phyloP scores from a whole-genome alignment of 2,888 invertebrate genomes.

The Drosophila meridionalis region DNA sequence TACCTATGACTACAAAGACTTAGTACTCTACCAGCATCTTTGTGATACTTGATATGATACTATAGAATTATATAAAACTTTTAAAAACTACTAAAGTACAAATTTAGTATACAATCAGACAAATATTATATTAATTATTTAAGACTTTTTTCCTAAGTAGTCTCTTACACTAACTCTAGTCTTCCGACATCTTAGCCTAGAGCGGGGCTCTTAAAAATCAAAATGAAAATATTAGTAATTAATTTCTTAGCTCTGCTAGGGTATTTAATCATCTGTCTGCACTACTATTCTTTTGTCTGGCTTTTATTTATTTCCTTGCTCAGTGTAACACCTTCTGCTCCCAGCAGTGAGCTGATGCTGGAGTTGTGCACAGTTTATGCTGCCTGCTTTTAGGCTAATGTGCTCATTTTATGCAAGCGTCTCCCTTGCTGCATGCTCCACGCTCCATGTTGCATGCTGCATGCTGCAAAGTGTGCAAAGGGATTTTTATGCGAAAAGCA shows the following conservation, averaged over 20 bases:
- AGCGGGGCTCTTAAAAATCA: too few species aligned
- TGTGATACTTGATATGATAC: too few species aligned
- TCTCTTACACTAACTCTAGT: too few species aligned
- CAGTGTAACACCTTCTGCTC: slow-evolving; percentile 51
- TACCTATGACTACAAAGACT: too few species aligned
- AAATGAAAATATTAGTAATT: too few species aligned
- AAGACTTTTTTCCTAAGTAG: too few species aligned
- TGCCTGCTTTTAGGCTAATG: slow-evolving; percentile 72
- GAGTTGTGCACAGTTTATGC: slow-evolving; percentile 45
- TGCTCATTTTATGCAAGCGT: slow-evolving; percentile 65
- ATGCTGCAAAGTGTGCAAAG: slow-evolving; percentile 43
- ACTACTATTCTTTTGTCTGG: not conserved
- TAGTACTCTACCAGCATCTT: too few species aligned
- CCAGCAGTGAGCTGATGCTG: slow-evolving; percentile 9
- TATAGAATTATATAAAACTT: too few species aligned
- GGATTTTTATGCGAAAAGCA: slow-evolving; percentile 57
- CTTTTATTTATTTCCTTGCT: slow-evolving; percentile 44
- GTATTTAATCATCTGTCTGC: not conserved
- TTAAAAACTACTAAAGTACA: too few species aligned
- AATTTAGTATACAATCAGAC: too few species aligned
- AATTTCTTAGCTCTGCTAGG: not conserved
- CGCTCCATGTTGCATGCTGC: not conserved
- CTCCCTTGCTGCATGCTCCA: slow-evolving; percentile 11
- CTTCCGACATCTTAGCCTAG: too few species aligned
- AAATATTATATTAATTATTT: too few species aligned